Evolutionary conservation across 2,797 vertebrate genomes (phyloP), one percentile per base, ranked within the genome.

Genomic region (Lacerta bilineata): DNA sequence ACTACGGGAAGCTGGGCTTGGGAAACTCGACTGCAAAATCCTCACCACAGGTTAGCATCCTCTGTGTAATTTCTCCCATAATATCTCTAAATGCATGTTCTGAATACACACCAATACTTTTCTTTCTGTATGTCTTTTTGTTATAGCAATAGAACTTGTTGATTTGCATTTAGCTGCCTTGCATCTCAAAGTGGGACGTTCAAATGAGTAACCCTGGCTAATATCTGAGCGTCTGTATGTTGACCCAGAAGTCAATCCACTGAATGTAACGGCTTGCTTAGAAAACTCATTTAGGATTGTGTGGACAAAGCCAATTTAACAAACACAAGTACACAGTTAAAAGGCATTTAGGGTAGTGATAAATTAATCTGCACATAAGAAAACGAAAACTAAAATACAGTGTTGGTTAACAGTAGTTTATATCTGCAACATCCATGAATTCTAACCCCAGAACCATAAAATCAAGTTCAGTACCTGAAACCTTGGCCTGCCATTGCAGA

Each of bases 11-110:
- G 91, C 96, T 98, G 84, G 98, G 98, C 55, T 91, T 98, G 88
- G 98, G 98, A 85, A 98, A 98, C 91, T 98, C 98, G 8, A 98
- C 98, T 36, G 98, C 98, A 8, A 98, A 98, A 87, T 98, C 97
- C 39, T 98, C 98, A 1, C 98, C 98, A 3, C 98, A 98, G 97
- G 98, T 97, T 61, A 90, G 95, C 85, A 20, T n/a, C 87, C 2
- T 7, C 41, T 15, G 10, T 15, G 43, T 8, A 6, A 2, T 20
- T 27, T 5, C n/a, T 25, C 66, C 18, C 18, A 3, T 5, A 2
- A 8, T 25, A 2, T 39, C 75, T 39, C 43, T 10, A 36, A 13
- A 55, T 10, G 77, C 7, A 17, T 8, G 39, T 4, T 29, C 61
- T 27, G 72, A 33, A 13, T 25, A 17, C 2, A 23, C 27, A n/a